These are phyloP conservation scores for Palythoa grandis DNA, from an alignment of 92 coral and sea anemone genomes.

Conservation along the genomic window DNA sequence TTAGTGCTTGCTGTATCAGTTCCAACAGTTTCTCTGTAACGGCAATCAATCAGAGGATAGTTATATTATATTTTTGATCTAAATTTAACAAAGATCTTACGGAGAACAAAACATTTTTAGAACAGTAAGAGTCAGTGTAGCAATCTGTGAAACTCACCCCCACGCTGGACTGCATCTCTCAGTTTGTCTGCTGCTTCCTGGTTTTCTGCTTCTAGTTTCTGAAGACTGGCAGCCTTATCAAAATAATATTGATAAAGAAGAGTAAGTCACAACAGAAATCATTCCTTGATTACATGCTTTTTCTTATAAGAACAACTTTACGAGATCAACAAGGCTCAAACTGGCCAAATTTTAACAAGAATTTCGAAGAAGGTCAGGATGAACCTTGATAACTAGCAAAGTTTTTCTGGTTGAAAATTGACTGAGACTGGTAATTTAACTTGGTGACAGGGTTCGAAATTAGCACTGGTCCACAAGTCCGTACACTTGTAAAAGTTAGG, in stretches of 20 bases:
- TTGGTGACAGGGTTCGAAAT: no score
- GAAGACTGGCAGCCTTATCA: conserved; percentile 89
- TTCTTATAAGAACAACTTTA: no score
- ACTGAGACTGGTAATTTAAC: no score
- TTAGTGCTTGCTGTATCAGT: conserved; percentile 86
- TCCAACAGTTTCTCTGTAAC: conserved; percentile 76
- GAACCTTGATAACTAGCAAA: no score
- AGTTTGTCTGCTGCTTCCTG: conserved; percentile 91
- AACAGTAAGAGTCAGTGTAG: no score
- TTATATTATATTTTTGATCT: not conserved
- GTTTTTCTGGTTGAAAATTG: no score
- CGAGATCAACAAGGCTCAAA: no score
- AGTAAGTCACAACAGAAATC: not conserved
- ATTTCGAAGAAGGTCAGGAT: no score
- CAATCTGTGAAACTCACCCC: conserved; percentile 56
- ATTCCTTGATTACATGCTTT: no score
- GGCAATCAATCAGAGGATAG: not conserved
- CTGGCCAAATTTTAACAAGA: no score
- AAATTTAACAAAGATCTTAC: not conserved
- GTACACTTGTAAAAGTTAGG: no score
- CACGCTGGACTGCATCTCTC: conserved; percentile 82
- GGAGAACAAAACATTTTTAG: not conserved
- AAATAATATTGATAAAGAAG: not conserved
- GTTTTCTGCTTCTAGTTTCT: conserved; percentile 91
- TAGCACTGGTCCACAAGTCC: no score